Percentiles rank a stretch among this genome's conserved stretches.
phyloP scores from a whole-genome alignment of 2,113 vertebrate genomes.

The Hemicordylus capensis region DNA sequence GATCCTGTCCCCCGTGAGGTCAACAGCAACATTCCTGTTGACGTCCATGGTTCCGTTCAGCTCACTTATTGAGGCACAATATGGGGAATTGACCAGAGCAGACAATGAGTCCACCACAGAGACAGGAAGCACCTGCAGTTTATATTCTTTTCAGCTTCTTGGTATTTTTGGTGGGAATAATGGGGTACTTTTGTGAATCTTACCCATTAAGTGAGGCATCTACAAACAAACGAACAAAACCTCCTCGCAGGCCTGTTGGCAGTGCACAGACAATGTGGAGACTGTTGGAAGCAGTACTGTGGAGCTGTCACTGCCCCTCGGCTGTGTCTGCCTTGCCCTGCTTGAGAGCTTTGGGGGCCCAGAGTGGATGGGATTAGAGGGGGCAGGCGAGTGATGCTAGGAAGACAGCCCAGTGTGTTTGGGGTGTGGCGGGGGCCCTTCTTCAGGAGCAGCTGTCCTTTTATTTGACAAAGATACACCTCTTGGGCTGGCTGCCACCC shows the following conservation, averaged over 20 bases:
- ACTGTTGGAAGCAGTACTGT: too few relatives aligned
- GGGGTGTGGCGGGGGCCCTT: too few relatives aligned
- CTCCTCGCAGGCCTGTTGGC: too few relatives aligned
- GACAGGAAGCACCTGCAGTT: constrained; percentile 1
- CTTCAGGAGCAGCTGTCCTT: neutral
- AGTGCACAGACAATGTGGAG: neutral
- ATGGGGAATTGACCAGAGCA: neutral
- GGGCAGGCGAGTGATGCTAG: neutral
- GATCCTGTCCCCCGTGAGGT: constrained; percentile 3
- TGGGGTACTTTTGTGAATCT: neutral
- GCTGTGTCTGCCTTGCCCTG: too few relatives aligned
- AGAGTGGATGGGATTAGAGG: neutral
- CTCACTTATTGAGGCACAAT: neutral
- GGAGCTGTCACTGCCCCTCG: too few relatives aligned
- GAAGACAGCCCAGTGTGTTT: too few relatives aligned
- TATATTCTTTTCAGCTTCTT: neutral
- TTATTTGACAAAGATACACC: neutral
- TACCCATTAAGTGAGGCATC: neutral
- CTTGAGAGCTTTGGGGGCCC: too few relatives aligned
- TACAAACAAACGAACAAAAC: neutral
- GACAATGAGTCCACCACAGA: neutral
- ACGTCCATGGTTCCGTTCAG: neutral
- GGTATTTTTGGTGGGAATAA: neutral
- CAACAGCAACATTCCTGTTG: constrained; percentile 4
- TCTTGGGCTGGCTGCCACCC: neutral